Evolutionary conservation across 2,797 vertebrate genomes (phyloP), one percentile per base, ranked within the genome.

Genomic region (Setipinna tenuifilis): DNA sequence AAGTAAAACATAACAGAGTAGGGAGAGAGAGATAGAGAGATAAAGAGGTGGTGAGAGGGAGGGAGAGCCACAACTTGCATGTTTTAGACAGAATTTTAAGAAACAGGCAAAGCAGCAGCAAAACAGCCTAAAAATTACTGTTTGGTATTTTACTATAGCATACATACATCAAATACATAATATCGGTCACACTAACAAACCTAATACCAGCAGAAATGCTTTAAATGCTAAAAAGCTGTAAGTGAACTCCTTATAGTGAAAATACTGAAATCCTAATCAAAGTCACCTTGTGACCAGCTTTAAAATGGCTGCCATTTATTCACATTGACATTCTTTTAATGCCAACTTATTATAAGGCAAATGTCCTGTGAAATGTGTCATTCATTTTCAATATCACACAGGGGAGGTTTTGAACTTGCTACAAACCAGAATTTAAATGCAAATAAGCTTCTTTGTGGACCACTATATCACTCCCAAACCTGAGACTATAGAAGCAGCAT

Each of bases 311-410:
- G 31, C 31, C 35, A 78, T 78, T 75, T 31, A 78, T 78, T 21
- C 71, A 78, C 71, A 44, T 78, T 17, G 41, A 44, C 6, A 41
- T 78, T 78, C 71, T 78, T 41, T 44, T 78, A 31, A 78, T 78
- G 17, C 16, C 35, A 21, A 10, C 17, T 19, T 41, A 7, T 44
- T 12, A 44, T 41, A 25, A 78, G 71, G 35, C 17, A 14, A 2
- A 4, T 75, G 35, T 35, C 71, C 35, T 35, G 28, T 17, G 28
- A 12, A 16, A 71, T 31, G 11, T 78, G 31, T 78, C 31, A 78
- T 21, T 78, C 71, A 44, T 44, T 78, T 78, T 9, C 17, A 78
- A 44, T 25, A 65, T 44, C 16, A 78, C 31, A 19, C 71, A 75
- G 16, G 17, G 23, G 23, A 65, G 61, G 65, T 35, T 35, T 35